Evolutionary conservation across 1,140 invertebrate genomes (phyloP).

Genomic region (Thereuonema tuberculata): DNA sequence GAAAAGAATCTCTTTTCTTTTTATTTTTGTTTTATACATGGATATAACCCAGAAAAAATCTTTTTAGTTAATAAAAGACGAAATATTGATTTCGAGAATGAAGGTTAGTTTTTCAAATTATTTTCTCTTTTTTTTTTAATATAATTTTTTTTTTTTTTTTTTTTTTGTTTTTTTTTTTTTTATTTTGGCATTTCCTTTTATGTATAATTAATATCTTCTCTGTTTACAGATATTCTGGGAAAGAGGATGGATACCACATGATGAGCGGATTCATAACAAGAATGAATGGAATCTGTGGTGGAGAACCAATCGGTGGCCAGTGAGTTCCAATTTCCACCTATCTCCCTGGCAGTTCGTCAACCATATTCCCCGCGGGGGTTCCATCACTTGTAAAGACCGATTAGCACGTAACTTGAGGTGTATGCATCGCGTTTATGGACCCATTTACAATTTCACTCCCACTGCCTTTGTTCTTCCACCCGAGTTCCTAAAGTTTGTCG

Average conservation of each 20-base stretch:
- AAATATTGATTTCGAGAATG: too few species aligned
- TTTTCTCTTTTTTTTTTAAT: too few species aligned
- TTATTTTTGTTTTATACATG: too few species aligned
- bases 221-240: constrained; percentile 51
- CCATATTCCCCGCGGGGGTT: constrained; percentile 61
- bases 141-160: too few species aligned
- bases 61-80: too few species aligned
- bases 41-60: too few species aligned
- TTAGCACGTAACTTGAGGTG: constrained; percentile 58
- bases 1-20: too few species aligned
- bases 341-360: constrained; percentile 70
- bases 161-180: too few species aligned
- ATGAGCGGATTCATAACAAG: constrained; percentile 35
- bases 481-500: constrained; percentile 8
- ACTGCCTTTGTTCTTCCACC: constrained; percentile 5
- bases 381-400: constrained; percentile 64
- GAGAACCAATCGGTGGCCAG: constrained; percentile 52
- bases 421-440: constrained; percentile 64
- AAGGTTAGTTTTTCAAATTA: too few species aligned
- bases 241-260: constrained; percentile 63
- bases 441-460: constrained; percentile 63
- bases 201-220: background rate
- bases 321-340: constrained; percentile 48
- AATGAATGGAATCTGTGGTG: constrained; percentile 75
- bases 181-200: too few species aligned